phyloP scores from a whole-genome alignment of 2,888 invertebrate species.

The Drosophila recens region DNA sequence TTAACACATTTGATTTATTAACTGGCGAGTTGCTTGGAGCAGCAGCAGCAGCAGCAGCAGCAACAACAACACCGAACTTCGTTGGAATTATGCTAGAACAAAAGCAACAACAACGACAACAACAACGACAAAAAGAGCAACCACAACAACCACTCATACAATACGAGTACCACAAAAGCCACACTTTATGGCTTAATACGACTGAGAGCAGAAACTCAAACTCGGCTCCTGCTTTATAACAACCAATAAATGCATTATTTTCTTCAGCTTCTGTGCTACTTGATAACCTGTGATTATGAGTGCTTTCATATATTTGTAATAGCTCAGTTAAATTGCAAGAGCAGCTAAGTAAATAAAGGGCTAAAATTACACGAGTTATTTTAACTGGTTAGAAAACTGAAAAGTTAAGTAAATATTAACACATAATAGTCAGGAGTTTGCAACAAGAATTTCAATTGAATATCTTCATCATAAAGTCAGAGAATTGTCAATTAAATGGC shows the following conservation, averaged over 20 bases:
- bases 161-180: constrained; percentile 55
- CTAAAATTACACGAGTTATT: not conserved
- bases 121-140: constrained; percentile 25
- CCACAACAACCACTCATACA: constrained; percentile 43
- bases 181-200: constrained; percentile 77
- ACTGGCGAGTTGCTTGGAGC: constrained; percentile 78
- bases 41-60: constrained; percentile 49
- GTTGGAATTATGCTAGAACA: constrained; percentile 65
- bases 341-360: not conserved
- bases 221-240: constrained; percentile 68
- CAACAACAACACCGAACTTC: constrained; percentile 48
- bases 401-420: not conserved
- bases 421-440: not conserved
- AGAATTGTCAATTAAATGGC: constrained; percentile 10
- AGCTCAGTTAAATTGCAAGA: constrained; percentile 2
- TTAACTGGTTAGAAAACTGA: not conserved
- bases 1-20: constrained; percentile 86
- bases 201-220: constrained; percentile 28
- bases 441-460: not conserved
- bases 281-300: constrained; percentile 9
- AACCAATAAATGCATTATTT: constrained; percentile 84
- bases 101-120: constrained; percentile 32
- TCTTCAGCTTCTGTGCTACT: constrained; percentile 78
- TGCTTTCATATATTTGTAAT: constrained; percentile 1
- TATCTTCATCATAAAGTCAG: not conserved